These are phyloP conservation scores for Axea sp. DNA, from an alignment of 2,888 invertebrate genomes.

Conservation along the genomic window DNA sequence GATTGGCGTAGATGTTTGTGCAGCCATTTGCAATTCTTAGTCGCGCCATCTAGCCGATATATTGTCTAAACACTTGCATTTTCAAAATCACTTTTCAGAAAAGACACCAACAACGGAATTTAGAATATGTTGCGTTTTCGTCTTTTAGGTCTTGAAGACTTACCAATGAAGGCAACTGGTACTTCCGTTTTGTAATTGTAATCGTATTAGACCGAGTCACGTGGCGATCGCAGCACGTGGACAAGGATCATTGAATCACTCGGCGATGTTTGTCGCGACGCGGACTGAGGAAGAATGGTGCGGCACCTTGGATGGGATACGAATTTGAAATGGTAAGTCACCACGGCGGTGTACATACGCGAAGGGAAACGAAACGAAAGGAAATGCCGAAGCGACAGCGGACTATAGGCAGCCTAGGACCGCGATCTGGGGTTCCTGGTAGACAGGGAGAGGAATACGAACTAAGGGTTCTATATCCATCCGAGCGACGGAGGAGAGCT, in stretches of 20 bases:
- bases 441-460: conserved; percentile 79
- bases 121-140: no score
- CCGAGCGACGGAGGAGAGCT: conserved; percentile 72
- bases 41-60: conserved; percentile 47
- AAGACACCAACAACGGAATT: background rate
- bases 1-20: conserved; percentile 13
- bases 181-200: conserved; percentile 14
- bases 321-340: conserved; percentile 71
- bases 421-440: conserved; percentile 74
- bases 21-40: conserved; percentile 46
- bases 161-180: conserved; percentile 17
- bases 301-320: conserved; percentile 61
- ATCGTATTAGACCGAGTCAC: conserved; percentile 26
- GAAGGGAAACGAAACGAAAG: conserved; percentile 65
- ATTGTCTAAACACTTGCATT: background rate
- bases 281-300: conserved; percentile 68
- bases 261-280: conserved; percentile 66
- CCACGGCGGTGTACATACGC: conserved; percentile 60
- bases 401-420: conserved; percentile 61
- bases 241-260: conserved; percentile 27
- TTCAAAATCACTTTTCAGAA: conserved; percentile 3
- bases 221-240: conserved; percentile 53
- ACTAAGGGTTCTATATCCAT: conserved; percentile 78
- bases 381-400: conserved; percentile 60
- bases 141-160: conserved; percentile 18